These are phyloP conservation scores for Paracanthobrama guichenoti DNA, from an alignment of 2,113 vertebrate genomes.

Conservation along the genomic window DNA sequence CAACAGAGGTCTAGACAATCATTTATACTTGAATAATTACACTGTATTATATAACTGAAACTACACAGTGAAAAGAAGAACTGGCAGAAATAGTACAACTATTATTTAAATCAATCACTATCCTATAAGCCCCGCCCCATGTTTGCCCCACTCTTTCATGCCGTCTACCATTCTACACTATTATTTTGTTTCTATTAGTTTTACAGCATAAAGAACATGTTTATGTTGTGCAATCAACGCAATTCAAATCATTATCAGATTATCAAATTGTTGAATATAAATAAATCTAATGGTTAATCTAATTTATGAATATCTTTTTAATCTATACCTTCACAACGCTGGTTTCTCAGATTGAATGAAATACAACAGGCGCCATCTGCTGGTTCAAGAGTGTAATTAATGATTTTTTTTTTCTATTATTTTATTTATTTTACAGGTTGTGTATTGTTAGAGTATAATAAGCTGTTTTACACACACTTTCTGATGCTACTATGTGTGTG, in stretches of 20 bases:
- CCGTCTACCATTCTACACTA: neutral
- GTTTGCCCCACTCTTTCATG: neutral
- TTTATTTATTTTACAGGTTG: neutral
- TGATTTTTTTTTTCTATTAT: neutral
- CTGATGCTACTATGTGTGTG: neutral
- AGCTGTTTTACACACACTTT: neutral
- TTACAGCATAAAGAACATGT: neutral
- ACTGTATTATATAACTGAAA: neutral
- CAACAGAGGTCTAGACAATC: neutral
- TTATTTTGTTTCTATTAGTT: neutral
- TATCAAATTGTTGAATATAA: too few species aligned
- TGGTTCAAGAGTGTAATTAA: constrained; percentile 3
- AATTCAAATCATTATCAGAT: neutral
- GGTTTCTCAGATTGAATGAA: neutral
- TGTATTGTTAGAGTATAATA: neutral
- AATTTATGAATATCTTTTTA: neutral
- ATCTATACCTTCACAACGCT: neutral
- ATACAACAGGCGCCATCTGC: neutral
- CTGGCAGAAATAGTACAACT: neutral
- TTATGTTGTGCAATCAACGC: neutral
- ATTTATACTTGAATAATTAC: neutral
- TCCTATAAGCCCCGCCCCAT: neutral
- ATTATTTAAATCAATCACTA: neutral
- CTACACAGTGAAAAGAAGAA: neutral
- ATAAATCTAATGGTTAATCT: neutral